These are phyloP conservation scores for Cheilosia scutellata DNA, from an alignment of 2,888 invertebrate species.

Conservation along the genomic window DNA sequence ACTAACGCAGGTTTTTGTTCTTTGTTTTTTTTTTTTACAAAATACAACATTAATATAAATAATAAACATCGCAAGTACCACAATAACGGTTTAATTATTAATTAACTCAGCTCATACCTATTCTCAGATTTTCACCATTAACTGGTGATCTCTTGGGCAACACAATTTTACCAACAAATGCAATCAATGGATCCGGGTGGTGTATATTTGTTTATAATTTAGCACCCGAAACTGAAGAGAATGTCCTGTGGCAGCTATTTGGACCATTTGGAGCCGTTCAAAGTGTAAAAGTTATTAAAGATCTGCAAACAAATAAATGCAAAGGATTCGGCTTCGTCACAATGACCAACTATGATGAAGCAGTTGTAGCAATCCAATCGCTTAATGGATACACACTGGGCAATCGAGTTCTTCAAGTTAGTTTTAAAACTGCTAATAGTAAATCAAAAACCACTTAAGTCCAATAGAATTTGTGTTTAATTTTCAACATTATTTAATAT, in stretches of 20 bases:
- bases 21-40: no score
- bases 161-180: slow-evolving; percentile 91
- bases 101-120: slow-evolving; percentile 69
- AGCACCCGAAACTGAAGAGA: slow-evolving; percentile 96
- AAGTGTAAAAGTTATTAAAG: slow-evolving; percentile 96
- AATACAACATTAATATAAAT: neutral
- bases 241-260: slow-evolving; percentile 96
- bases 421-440: slow-evolving; percentile 94
- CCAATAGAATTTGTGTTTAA: slow-evolving; percentile 58
- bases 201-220: slow-evolving; percentile 95
- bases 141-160: slow-evolving; percentile 90
- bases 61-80: slow-evolving; percentile 42
- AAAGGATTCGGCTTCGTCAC: slow-evolving; percentile 98
- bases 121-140: slow-evolving; percentile 91
- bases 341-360: slow-evolving; percentile 98
- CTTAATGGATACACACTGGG: slow-evolving; percentile 96
- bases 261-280: slow-evolving; percentile 97
- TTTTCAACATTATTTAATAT: slow-evolving; percentile 33
- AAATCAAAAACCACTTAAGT: slow-evolving; percentile 85
- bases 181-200: slow-evolving; percentile 91
- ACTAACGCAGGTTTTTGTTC: no score
- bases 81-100: slow-evolving; percentile 62
- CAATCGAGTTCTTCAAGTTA: slow-evolving; percentile 95
- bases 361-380: slow-evolving; percentile 95
- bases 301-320: slow-evolving; percentile 96